Percentiles rank a stretch among this genome's conserved stretches.
Conservation (phyloP, 2,797 vertebrate species). For the Lindbergichthys nudifrons region DNA sequence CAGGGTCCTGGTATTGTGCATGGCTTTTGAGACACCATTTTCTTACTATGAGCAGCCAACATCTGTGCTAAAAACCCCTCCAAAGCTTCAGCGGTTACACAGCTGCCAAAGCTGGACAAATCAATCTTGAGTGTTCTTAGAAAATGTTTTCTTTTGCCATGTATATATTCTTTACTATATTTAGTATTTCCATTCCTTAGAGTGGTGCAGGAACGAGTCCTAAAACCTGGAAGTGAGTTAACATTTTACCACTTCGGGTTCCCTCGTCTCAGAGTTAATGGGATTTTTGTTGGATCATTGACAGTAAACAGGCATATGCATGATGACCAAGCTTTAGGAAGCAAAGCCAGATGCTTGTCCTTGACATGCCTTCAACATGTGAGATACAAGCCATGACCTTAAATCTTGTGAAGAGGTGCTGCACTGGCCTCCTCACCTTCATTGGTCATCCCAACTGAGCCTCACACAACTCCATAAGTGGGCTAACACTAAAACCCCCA, state of each 20-base stretch:
- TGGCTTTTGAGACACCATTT: slow-evolving; percentile 7
- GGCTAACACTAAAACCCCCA: background rate
- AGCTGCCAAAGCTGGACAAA: background rate
- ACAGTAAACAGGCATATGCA: background rate
- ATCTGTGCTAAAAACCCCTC: slow-evolving; percentile 8
- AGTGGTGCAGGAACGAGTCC: too few relatives aligned
- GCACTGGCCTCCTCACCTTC: background rate
- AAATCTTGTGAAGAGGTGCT: slow-evolving; percentile 3
- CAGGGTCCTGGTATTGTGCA: background rate
- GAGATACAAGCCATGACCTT: slow-evolving; percentile 12
- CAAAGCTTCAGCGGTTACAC: slow-evolving; percentile 5
- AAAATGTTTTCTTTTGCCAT: background rate
- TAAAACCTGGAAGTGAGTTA: too few relatives aligned
- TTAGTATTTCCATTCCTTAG: background rate
- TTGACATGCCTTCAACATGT: background rate
- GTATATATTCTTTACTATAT: background rate
- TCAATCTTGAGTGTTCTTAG: background rate
- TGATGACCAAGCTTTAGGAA: background rate
- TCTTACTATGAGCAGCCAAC: background rate
- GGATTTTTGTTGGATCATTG: background rate
- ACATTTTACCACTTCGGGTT: too few relatives aligned
- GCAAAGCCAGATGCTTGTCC: background rate
- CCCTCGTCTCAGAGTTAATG: too few relatives aligned
- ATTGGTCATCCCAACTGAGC: slow-evolving; percentile 6
- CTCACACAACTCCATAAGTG: background rate